Evolutionary conservation across 2,797 vertebrate genomes (phyloP).

Genomic region (Pangasius macronema): DNA sequence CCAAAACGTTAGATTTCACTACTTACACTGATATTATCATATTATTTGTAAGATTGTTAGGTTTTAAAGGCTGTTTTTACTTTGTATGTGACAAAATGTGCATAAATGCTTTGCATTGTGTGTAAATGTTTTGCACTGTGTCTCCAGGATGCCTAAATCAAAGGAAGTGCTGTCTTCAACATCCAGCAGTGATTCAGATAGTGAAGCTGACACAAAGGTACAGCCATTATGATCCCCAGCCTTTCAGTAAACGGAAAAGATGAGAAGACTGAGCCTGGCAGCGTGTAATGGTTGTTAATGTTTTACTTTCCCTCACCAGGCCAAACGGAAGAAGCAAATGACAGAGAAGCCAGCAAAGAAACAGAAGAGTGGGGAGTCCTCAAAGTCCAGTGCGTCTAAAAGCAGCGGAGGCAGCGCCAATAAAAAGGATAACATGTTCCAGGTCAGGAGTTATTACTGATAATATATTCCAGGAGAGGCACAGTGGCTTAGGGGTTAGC

Average conservation of each 20-base stretch:
- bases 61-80: background rate
- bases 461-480: background rate
- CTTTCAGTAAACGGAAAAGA: background rate
- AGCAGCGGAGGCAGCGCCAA: slow-evolving; percentile 72
- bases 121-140: background rate
- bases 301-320: slow-evolving; percentile 66
- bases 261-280: no score
- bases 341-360: slow-evolving; percentile 89
- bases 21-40: background rate
- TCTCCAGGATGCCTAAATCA: slow-evolving; percentile 93
- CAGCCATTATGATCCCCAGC: background rate
- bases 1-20: background rate
- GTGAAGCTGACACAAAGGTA: slow-evolving; percentile 94
- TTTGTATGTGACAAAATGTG: background rate
- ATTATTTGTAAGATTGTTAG: background rate
- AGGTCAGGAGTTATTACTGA: slow-evolving; percentile 73
- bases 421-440: slow-evolving; percentile 91
- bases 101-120: background rate
- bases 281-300: background rate
- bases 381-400: slow-evolving; percentile 86
- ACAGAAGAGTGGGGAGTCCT: slow-evolving; percentile 90
- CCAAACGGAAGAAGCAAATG: slow-evolving; percentile 90
- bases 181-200: slow-evolving; percentile 93
- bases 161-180: slow-evolving; percentile 95
- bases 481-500: no score